Conservation (phyloP, 92 coral and sea anemone genomes). For the Chrysogorgia sp. region DNA sequence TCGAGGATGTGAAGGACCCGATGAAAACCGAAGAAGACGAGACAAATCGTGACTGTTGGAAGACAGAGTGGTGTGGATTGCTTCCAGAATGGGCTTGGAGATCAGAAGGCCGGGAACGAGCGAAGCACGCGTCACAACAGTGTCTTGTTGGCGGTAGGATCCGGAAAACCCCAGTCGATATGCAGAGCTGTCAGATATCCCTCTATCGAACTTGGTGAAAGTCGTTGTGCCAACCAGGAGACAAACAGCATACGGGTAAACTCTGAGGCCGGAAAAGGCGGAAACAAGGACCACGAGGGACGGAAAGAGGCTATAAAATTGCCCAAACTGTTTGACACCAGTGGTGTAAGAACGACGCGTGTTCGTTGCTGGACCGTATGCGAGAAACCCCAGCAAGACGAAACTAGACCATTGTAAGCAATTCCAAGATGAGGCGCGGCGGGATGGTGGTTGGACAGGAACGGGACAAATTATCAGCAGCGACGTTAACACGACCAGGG, state of each 20-base stretch:
- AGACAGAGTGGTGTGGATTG: not conserved
- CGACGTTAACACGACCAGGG: conserved; percentile 42
- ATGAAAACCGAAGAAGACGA: not conserved
- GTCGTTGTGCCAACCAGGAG: not conserved
- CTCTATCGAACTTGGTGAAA: not conserved
- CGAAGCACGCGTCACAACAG: not conserved
- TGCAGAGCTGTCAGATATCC: not conserved
- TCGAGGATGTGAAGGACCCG: not conserved
- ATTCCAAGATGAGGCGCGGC: too few species aligned
- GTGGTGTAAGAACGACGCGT: conserved; percentile 26
- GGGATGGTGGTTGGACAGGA: conserved; percentile 50
- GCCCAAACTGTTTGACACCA: conserved; percentile 25
- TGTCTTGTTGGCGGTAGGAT: not conserved
- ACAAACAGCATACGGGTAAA: conserved; percentile 22
- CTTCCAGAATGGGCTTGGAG: conserved; percentile 2
- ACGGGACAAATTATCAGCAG: conserved; percentile 65
- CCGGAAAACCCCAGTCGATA: not conserved
- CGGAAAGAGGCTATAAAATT: not conserved
- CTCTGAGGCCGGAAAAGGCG: not conserved
- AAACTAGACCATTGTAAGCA: too few species aligned
- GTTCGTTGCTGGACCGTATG: too few species aligned
- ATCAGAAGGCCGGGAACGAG: conserved; percentile 33
- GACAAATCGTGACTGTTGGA: not conserved
- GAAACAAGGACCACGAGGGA: not conserved
- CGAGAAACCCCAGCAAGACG: too few species aligned